Percentiles rank a stretch among this genome's conserved stretches.
Conservation (phyloP, 30 jellyfish, hydroid and myxozoan genomes). For the Chironex yamaguchii region DNA sequence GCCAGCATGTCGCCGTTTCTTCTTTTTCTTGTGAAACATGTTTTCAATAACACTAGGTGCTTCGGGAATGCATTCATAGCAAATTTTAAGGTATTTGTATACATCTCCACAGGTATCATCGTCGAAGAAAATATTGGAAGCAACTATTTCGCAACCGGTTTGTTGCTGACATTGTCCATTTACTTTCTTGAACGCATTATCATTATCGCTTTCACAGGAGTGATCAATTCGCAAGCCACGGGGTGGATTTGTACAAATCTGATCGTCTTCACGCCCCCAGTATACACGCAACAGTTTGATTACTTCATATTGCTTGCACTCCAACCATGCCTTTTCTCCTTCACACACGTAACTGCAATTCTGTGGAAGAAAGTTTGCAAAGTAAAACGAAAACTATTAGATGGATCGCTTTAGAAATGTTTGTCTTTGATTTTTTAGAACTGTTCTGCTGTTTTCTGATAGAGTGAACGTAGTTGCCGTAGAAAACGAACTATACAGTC, state of each 20-base stretch:
- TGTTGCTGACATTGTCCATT: constrained; percentile 84
- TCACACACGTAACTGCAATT: constrained; percentile 99
- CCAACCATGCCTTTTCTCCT: constrained; percentile 99
- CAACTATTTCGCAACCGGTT: constrained; percentile 96
- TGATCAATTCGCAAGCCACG: constrained; percentile 76
- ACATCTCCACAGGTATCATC: constrained; percentile 93
- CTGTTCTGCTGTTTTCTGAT: too few relatives aligned
- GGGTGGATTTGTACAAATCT: constrained; percentile 92
- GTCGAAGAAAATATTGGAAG: constrained; percentile 98
- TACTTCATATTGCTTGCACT: constrained; percentile 93
- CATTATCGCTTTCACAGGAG: constrained; percentile 91
- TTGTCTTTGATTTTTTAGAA: neutral
- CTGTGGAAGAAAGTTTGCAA: constrained; percentile 34
- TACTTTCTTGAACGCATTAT: constrained; percentile 91
- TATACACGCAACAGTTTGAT: constrained; percentile 88
- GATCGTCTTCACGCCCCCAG: constrained; percentile 99
- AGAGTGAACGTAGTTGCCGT: too few relatives aligned
- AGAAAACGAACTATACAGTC: too few relatives aligned
- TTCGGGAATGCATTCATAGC: constrained; percentile 98
- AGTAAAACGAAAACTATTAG: neutral
- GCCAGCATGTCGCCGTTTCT: constrained; percentile 77
- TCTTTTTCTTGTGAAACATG: constrained; percentile 78
- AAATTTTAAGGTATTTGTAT: constrained; percentile 87
- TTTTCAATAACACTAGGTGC: constrained; percentile 95
- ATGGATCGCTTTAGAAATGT: neutral